Evolutionary conservation across 2,797 vertebrate species (phyloP).

Genomic region (Spinus pinus): DNA sequence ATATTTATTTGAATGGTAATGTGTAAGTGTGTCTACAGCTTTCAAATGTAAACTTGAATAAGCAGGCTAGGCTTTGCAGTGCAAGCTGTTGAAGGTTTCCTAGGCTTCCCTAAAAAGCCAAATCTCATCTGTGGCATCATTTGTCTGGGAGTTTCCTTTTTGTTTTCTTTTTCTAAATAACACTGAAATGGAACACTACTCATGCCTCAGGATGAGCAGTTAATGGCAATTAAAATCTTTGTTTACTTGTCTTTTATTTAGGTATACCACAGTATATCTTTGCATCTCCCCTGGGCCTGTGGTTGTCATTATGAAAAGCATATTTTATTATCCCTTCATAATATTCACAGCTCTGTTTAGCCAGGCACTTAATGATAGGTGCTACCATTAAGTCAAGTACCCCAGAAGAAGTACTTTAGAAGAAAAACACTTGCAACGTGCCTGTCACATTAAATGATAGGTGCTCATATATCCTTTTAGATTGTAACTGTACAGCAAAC

Average conservation of each 20-base stretch:
- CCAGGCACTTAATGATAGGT: background rate
- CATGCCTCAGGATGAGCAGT: background rate
- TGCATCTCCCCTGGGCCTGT: background rate
- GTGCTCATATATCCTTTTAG: background rate
- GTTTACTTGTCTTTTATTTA: background rate
- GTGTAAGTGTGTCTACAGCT: background rate
- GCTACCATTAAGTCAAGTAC: background rate
- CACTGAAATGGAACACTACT: background rate
- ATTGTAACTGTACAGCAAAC: background rate
- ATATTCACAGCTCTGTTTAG: background rate
- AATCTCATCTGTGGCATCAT: background rate
- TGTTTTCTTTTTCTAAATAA: background rate
- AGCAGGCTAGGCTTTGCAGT: background rate
- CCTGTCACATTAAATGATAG: accelerated
- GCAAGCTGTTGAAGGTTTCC: background rate
- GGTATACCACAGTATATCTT: background rate
- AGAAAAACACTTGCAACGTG: background rate
- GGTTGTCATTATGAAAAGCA: background rate
- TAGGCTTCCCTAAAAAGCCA: background rate
- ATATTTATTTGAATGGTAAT: conserved; percentile 21
- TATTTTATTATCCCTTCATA: background rate
- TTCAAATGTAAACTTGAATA: background rate
- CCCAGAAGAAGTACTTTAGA: background rate
- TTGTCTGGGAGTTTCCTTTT: background rate
- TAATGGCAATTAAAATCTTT: background rate